phyloP scores from a whole-genome alignment of 2,888 invertebrate species.

The Herminia tarsipennalis region DNA sequence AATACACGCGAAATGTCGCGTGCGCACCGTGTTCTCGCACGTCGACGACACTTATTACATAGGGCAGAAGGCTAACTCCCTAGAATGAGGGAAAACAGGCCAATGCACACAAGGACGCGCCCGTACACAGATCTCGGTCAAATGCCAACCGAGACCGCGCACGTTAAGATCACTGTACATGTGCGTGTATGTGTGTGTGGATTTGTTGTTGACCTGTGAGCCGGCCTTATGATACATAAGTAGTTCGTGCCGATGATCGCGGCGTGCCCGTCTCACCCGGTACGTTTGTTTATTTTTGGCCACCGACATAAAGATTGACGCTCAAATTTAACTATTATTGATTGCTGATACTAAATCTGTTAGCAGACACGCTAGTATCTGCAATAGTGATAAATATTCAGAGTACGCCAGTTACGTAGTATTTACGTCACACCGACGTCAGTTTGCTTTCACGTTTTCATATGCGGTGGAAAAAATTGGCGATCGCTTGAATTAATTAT shows the following conservation, averaged over 20 bases:
- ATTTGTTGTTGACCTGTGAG: too few species aligned
- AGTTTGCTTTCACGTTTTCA: conserved; percentile 19
- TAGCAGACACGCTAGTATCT: conserved; percentile 32
- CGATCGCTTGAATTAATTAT: neutral
- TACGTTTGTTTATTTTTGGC: conserved; percentile 56
- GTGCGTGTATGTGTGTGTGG: too few species aligned
- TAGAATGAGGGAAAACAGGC: too few species aligned
- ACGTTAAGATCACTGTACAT: too few species aligned
- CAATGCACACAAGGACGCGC: too few species aligned
- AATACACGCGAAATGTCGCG: conserved; percentile 63
- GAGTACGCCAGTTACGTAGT: conserved; percentile 29
- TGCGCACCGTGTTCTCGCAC: conserved; percentile 27
- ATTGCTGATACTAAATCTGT: conserved; percentile 45
- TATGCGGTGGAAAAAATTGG: neutral
- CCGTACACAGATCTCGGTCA: too few species aligned
- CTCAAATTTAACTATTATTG: conserved; percentile 40
- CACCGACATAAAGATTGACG: conserved; percentile 33
- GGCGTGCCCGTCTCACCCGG: conserved; percentile 20
- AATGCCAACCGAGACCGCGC: too few species aligned
- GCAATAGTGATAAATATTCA: conserved; percentile 33
- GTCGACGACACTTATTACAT: too few species aligned
- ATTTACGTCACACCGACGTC: conserved; percentile 35
- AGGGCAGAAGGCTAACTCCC: too few species aligned
- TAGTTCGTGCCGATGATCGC: neutral
- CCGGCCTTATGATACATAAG: too few species aligned